Evolutionary conservation across 1,140 invertebrate species (phyloP), one percentile per base, ranked within the genome.

Genomic region (Microplitis demolitor): DNA sequence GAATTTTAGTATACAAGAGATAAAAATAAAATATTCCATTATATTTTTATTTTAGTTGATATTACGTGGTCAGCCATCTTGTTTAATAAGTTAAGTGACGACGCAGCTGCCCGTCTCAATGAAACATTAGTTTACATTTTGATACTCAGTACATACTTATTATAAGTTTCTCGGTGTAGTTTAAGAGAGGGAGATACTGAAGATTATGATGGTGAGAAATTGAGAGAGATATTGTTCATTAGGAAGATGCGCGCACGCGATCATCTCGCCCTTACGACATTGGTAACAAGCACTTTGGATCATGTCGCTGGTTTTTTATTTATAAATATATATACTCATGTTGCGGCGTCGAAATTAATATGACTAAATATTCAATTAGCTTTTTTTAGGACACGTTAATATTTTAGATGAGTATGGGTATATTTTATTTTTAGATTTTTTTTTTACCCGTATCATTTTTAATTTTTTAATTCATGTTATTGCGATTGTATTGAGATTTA

Each of bases 31-130:
- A 45, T 51, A n/a, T 50, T 24, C 6, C 37, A 9, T 3, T 50
- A 24, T 51, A 16, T 58, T 31, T 58, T 58, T 24, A 58, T 16
- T 8, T 58, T 24, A 58, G 2, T 35, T 62, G 2, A 62, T 35
- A 62, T 37, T 69, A 60, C 33, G 53, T 70, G 73, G 69, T 66
- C 78, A 74, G 84, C 82, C 84, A 83, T 82, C 78, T 82, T 84
- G 83, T 84, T 84, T 86, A 86, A 85, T 86, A 86, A 86, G 83
- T 85, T 85, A 86, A 86, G 84, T 84, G 82, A 84, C 79, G 83
- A 79, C 84, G 84, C 84, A 86, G 84, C 84, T 86, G 84, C 83
- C 80, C 78, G 77, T 84, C 83, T 85, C 85, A 85, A 86, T 86
- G 85, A 86, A 85, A 84, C 84, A 86, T 86, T 85, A 86, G 84